A percentile compares a stretch with the other conserved stretches of the same genome.
Conservation (phyloP, 1,140 invertebrate species). For the Oryctes rhinoceros region DNA sequence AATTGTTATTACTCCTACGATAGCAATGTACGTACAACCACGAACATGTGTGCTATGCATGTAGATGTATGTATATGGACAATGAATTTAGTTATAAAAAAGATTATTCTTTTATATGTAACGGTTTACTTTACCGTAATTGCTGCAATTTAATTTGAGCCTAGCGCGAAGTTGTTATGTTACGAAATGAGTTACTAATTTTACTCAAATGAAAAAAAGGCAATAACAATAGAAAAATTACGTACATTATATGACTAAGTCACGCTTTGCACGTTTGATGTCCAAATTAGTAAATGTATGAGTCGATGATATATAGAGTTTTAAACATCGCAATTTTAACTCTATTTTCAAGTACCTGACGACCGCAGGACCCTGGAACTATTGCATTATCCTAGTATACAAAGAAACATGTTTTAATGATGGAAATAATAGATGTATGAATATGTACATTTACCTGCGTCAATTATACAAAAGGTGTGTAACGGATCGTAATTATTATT, state of each 20-base stretch:
- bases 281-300: background rate
- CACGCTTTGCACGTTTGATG: background rate
- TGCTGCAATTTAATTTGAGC: conserved; percentile 24
- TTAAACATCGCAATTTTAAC: too few relatives aligned
- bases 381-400: too few relatives aligned
- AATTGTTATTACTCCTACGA: conserved; percentile 27
- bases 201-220: conserved; percentile 4
- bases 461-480: too few relatives aligned
- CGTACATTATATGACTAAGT: background rate
- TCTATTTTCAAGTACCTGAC: too few relatives aligned
- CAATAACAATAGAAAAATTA: conserved; percentile 25
- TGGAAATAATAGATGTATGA: too few relatives aligned
- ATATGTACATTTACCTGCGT: too few relatives aligned
- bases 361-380: too few relatives aligned
- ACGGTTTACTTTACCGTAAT: conserved; percentile 16
- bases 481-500: too few relatives aligned
- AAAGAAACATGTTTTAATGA: too few relatives aligned
- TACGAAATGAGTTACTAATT: background rate
- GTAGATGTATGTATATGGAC: conserved; percentile 9
- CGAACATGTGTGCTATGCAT: conserved; percentile 5
- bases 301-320: too few relatives aligned
- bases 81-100: conserved; percentile 13
- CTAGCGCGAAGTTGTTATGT: conserved; percentile 9
- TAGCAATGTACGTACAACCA: background rate
- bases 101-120: conserved; percentile 7